phyloP scores from a whole-genome alignment of 2,113 vertebrate genomes.

The Neolamprologus caudopunctatus region DNA sequence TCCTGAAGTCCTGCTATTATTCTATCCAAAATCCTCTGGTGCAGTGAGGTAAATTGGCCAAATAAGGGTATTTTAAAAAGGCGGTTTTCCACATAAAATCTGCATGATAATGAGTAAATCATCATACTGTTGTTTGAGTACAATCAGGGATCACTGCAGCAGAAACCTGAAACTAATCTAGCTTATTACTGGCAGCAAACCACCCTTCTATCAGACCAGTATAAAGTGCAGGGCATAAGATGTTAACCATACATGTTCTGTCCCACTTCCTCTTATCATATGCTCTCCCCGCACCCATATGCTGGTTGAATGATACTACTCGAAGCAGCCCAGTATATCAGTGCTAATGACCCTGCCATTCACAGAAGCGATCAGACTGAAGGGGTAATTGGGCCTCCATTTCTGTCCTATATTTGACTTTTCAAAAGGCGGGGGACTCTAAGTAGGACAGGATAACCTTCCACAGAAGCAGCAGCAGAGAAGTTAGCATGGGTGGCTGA shows the following conservation, averaged over 20 bases:
- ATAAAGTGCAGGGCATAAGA: background rate
- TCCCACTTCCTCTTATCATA: constrained; percentile 23
- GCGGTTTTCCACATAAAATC: background rate
- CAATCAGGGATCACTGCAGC: background rate
- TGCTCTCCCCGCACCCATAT: background rate
- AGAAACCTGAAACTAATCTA: background rate
- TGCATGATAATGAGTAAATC: background rate
- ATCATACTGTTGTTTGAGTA: background rate
- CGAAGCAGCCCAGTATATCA: background rate
- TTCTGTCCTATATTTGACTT: constrained; percentile 66
- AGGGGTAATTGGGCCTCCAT: constrained; percentile 51
- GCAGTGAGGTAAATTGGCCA: background rate
- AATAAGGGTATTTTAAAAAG: background rate
- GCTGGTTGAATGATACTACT: background rate
- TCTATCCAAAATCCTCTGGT: background rate
- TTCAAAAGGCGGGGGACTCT: constrained; percentile 38
- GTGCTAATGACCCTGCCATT: constrained; percentile 30
- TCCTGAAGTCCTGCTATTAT: background rate
- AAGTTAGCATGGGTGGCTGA: constrained; percentile 50
- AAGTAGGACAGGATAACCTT: constrained; percentile 71
- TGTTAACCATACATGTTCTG: background rate
- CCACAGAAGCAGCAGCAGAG: constrained; percentile 30
- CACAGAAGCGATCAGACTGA: constrained; percentile 41
- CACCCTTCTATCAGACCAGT: background rate
- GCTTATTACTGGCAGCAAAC: background rate